A percentile compares a stretch with the other conserved stretches of the same genome.
Conservation (phyloP, 2,888 invertebrate genomes). For the Emmelina monodactyla region DNA sequence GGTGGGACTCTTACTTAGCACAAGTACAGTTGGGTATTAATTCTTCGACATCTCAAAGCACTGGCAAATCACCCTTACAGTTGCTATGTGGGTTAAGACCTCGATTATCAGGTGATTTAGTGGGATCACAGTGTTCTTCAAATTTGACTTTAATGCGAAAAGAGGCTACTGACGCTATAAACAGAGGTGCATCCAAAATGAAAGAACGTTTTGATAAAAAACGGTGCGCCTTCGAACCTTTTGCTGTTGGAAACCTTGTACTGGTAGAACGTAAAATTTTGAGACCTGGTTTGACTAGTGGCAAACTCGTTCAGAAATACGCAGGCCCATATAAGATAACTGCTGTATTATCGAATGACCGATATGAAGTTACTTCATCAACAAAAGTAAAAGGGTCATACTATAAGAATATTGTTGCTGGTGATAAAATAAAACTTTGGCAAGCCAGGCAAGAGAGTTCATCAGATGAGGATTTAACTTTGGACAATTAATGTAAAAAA, state of each 20-base stretch:
- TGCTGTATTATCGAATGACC: neutral
- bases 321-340: neutral
- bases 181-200: slow-evolving; percentile 3
- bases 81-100: slow-evolving; percentile 10
- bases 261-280: slow-evolving; percentile 11
- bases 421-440: no score
- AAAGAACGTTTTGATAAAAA: slow-evolving; percentile 7
- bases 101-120: slow-evolving; percentile 8
- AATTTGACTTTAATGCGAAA: slow-evolving; percentile 2
- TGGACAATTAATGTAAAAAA: no score
- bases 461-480: no score
- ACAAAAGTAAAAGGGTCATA: no score
- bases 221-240: slow-evolving; percentile 2
- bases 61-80: slow-evolving; percentile 13
- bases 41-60: slow-evolving; percentile 5
- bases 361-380: neutral
- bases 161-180: slow-evolving; percentile 1
- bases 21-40: slow-evolving; percentile 11
- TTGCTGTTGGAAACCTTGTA: slow-evolving; percentile 6
- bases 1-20: slow-evolving; percentile 10
- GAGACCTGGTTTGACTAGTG: slow-evolving; percentile 9
- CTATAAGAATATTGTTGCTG: no score
- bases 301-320: slow-evolving; percentile 5
- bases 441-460: no score
- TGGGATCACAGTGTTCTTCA: neutral